phyloP scores from a whole-genome alignment of 2,797 vertebrate genomes.

The Crypturellus tataupa region DNA sequence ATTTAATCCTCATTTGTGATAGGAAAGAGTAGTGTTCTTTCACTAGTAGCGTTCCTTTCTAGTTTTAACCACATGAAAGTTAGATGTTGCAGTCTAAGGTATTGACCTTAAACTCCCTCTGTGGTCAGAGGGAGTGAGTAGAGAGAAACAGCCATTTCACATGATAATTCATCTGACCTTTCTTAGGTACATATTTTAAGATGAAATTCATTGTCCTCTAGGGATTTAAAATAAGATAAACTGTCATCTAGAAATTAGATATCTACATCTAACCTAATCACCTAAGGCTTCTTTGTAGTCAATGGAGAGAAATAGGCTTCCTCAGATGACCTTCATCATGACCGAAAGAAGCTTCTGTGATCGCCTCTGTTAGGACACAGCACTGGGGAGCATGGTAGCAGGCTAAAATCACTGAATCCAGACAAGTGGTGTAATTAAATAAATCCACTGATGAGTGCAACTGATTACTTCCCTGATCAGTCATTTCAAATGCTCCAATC shows the following conservation, averaged over 20 bases:
- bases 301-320: conserved; percentile 52
- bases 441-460: not conserved
- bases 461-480: not conserved
- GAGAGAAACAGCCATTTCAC: conserved; percentile 26
- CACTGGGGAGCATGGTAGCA: not conserved
- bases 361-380: not conserved
- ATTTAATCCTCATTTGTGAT: conserved; percentile 23
- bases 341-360: not conserved
- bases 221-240: conserved; percentile 61
- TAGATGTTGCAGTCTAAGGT: not conserved
- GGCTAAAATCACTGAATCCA: not conserved
- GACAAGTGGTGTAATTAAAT: not conserved
- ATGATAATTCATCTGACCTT: conserved; percentile 59
- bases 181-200: conserved; percentile 55
- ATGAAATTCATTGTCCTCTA: conserved; percentile 31
- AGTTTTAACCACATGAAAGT: conserved; percentile 27
- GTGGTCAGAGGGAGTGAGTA: not conserved
- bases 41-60: too few species aligned
- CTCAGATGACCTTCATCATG: not conserved
- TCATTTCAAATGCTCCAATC: accelerated
- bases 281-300: conserved; percentile 9
- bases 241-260: conserved; percentile 45
- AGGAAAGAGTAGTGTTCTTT: not conserved
- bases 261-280: conserved; percentile 66
- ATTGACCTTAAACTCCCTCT: conserved; percentile 26